Evolutionary conservation across 64 coral and sea anemone genomes (phyloP).

Genomic region (Orbicella faveolata): DNA sequence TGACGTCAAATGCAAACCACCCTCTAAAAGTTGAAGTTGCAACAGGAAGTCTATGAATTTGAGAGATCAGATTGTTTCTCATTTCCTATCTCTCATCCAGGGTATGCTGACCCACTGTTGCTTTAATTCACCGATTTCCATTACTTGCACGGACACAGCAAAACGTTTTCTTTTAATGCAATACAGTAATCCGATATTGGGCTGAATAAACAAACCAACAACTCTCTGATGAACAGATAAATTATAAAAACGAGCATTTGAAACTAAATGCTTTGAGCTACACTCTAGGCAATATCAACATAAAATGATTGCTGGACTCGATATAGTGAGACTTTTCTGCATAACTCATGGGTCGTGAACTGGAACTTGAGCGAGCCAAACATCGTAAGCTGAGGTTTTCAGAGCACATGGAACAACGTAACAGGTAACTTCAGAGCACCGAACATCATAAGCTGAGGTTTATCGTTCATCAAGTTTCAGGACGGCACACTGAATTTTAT

Average conservation of each 20-base stretch:
- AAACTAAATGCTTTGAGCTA: background rate
- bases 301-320: background rate
- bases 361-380: slow-evolving; percentile 29
- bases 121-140: background rate
- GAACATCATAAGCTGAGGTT: slow-evolving; percentile 37
- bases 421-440: slow-evolving; percentile 21
- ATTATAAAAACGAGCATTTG: background rate
- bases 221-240: background rate
- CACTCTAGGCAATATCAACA: background rate
- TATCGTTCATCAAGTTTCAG: slow-evolving; percentile 27
- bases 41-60: background rate
- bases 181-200: background rate
- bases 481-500: slow-evolving; percentile 19
- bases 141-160: slow-evolving; percentile 36
- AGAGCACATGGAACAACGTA: slow-evolving; percentile 16
- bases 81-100: background rate
- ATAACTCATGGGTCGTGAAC: background rate
- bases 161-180: slow-evolving; percentile 37
- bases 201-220: background rate
- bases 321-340: slow-evolving; percentile 1
- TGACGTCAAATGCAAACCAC: background rate
- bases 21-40: background rate
- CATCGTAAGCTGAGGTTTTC: slow-evolving; percentile 34
- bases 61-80: background rate
- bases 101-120: background rate